phyloP scores from a whole-genome alignment of 2,113 vertebrate species.

The Heloderma charlesbogerti region DNA sequence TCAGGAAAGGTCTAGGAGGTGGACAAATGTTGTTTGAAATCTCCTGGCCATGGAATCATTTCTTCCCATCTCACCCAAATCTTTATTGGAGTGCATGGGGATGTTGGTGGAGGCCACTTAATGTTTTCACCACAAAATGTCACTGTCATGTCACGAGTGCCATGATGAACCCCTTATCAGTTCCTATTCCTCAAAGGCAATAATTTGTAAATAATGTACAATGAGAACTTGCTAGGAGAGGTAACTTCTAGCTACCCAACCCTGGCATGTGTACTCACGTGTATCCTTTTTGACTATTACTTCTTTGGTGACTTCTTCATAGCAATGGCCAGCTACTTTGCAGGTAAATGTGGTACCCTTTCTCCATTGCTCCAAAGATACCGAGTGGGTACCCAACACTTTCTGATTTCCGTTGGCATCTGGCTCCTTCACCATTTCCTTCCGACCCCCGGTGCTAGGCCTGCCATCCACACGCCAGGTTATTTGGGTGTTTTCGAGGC shows the following conservation, averaged over 20 bases:
- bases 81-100: no score
- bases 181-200: background rate
- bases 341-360: background rate
- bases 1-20: no score
- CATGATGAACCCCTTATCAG: background rate
- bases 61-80: no score
- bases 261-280: background rate
- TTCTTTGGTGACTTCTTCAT: background rate
- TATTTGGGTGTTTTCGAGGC: background rate
- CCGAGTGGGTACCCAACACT: background rate
- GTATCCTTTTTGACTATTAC: background rate
- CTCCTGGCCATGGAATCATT: no score
- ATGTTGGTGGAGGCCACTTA: no score
- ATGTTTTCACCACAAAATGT: no score
- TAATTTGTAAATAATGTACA: no score
- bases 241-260: background rate
- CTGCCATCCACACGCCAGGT: slow-evolving; percentile 9
- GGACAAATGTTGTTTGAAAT: no score
- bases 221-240: background rate
- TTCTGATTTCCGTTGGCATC: background rate
- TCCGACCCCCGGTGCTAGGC: background rate
- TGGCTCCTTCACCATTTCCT: no score
- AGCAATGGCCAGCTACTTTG: background rate
- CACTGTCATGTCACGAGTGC: background rate
- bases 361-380: slow-evolving; percentile 9